Evolutionary conservation across 2,888 invertebrate genomes (phyloP).

Genomic region (Thelaira solivaga): DNA sequence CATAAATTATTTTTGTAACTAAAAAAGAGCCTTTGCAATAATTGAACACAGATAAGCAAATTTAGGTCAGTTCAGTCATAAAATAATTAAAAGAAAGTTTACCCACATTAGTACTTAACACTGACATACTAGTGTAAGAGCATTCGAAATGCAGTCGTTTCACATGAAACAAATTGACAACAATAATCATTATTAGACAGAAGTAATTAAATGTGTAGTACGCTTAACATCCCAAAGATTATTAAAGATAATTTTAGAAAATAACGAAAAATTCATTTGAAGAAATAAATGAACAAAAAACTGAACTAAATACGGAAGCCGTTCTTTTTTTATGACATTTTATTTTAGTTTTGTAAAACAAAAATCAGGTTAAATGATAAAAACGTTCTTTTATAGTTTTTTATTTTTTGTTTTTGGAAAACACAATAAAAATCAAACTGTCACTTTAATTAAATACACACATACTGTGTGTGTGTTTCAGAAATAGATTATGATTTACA

Average conservation of each 20-base stretch:
- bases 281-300: not conserved
- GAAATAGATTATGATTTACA: constrained; percentile 59
- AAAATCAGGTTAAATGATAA: constrained; percentile 48
- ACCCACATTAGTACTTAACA: constrained; percentile 22
- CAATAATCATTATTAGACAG: constrained; percentile 42
- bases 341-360: constrained; percentile 1
- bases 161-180: constrained; percentile 25
- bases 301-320: constrained; percentile 50
- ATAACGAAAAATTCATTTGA: too few species aligned
- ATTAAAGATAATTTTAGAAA: constrained; percentile 48
- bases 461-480: constrained; percentile 5
- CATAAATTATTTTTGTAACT: too few species aligned
- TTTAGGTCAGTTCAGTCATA: constrained; percentile 50
- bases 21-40: not conserved
- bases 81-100: constrained; percentile 55
- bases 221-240: constrained; percentile 53
- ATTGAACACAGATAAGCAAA: constrained; percentile 21
- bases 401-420: constrained; percentile 31
- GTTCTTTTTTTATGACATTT: constrained; percentile 49
- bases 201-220: constrained; percentile 53
- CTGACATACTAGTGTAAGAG: not conserved
- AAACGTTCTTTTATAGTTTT: constrained; percentile 18
- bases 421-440: constrained; percentile 19
- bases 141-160: constrained; percentile 19
- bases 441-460: constrained; percentile 13